Evolutionary conservation across 2,888 invertebrate genomes (phyloP).

Genomic region (Tholera decimalis): DNA sequence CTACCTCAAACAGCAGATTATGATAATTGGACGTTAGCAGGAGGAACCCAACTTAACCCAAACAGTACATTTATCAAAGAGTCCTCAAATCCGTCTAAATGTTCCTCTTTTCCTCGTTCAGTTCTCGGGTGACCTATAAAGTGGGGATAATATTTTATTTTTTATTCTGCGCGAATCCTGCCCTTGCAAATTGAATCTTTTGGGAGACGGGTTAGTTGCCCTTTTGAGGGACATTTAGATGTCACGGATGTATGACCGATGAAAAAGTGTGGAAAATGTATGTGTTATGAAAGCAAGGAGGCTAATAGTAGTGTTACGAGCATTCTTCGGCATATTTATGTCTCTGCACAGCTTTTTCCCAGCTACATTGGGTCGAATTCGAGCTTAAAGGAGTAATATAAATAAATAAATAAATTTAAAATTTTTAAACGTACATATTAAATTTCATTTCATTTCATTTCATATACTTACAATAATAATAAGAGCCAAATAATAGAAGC

Average conservation of each 20-base stretch:
- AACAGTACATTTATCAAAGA: constrained; percentile 38
- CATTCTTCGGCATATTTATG: too few species aligned
- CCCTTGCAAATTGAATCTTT: constrained; percentile 73
- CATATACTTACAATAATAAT: too few species aligned
- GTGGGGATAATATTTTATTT: constrained; percentile 63
- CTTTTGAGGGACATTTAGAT: constrained; percentile 59
- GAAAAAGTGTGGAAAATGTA: too few species aligned
- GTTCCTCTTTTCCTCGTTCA: constrained; percentile 12
- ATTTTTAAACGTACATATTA: too few species aligned
- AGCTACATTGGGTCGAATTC: too few species aligned
- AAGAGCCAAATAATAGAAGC: too few species aligned
- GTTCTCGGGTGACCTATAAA: constrained; percentile 56
- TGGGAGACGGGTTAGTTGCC: constrained; percentile 64
- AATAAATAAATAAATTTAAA: too few species aligned
- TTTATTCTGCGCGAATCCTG: constrained; percentile 63
- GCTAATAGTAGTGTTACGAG: too few species aligned
- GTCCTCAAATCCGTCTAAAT: constrained; percentile 26
- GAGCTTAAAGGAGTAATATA: too few species aligned
- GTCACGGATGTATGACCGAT: not conserved
- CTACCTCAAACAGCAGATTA: not conserved
- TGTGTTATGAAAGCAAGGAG: too few species aligned
- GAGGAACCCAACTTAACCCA: not conserved
- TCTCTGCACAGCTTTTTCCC: too few species aligned
- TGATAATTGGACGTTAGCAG: constrained; percentile 17
- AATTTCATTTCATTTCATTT: too few species aligned